Percentiles rank a stretch among this genome's conserved stretches.
Conservation (phyloP, 2,113 vertebrate genomes). For the Indicator maculatus region DNA sequence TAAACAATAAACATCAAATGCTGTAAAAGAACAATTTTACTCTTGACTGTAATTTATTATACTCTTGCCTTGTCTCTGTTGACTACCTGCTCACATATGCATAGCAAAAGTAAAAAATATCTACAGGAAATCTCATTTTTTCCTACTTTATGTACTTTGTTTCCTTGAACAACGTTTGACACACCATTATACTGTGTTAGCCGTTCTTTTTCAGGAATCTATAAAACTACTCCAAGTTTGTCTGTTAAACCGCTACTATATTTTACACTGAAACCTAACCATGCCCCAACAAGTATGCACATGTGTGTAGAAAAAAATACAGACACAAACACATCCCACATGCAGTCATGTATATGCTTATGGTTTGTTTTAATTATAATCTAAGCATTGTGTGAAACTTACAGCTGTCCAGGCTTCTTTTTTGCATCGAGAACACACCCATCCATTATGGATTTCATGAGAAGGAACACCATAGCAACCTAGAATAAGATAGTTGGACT, state of each 20-base stretch:
- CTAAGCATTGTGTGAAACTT: conserved; percentile 71
- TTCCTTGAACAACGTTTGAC: background rate
- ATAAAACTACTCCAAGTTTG: background rate
- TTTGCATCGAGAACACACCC: conserved; percentile 91
- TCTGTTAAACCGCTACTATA: background rate
- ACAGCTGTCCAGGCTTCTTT: conserved; percentile 88
- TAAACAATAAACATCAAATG: background rate
- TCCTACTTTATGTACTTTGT: background rate
- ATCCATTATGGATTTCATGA: conserved; percentile 81
- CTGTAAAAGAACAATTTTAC: background rate
- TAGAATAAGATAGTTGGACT: conserved; percentile 68
- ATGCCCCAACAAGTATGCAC: background rate
- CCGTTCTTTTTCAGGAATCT: background rate
- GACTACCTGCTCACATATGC: background rate
- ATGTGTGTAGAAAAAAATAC: background rate
- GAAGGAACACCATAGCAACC: conserved; percentile 94
- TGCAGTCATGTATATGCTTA: background rate
- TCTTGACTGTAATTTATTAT: background rate
- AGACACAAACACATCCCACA: background rate
- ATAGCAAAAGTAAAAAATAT: background rate
- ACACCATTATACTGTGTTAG: background rate
- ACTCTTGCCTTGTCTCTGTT: background rate
- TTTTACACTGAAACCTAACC: background rate
- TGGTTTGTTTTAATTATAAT: background rate
- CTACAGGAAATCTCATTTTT: background rate